Percentiles rank a stretch among this genome's conserved stretches.
Evolutionary conservation across 2,797 vertebrate species (phyloP).

Genomic region (Melanotaenia maccullochi): DNA sequence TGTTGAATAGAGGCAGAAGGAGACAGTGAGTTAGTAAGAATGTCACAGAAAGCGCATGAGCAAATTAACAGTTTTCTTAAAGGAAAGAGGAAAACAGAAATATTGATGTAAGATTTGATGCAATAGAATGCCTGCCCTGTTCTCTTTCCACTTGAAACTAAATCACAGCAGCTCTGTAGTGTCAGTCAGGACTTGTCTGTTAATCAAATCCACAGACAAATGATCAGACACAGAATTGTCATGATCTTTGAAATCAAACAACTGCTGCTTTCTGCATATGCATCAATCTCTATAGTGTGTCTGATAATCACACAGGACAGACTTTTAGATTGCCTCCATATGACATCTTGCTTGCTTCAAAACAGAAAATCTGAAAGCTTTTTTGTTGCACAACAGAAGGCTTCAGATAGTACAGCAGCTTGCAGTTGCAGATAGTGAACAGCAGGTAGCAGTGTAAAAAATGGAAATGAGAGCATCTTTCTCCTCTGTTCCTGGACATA

Average conservation of each 20-base stretch:
- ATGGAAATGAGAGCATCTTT: slow-evolving; percentile 37
- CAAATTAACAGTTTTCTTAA: slow-evolving; percentile 12
- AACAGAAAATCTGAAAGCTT: slow-evolving; percentile 43
- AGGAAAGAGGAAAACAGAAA: slow-evolving; percentile 16
- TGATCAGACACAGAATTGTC: slow-evolving; percentile 65
- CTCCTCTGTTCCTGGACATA: slow-evolving; percentile 39
- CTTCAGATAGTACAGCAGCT: slow-evolving; percentile 49
- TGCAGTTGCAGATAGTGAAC: slow-evolving; percentile 74
- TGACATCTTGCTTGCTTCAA: slow-evolving; percentile 63
- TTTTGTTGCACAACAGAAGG: slow-evolving; percentile 35
- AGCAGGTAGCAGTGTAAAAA: slow-evolving; percentile 76
- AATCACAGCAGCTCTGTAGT: slow-evolving; percentile 45
- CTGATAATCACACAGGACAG: slow-evolving; percentile 60
- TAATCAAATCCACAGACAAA: slow-evolving; percentile 62
- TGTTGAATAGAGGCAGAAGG: slow-evolving; percentile 8
- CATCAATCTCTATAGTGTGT: slow-evolving; percentile 49
- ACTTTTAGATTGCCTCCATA: slow-evolving; percentile 61
- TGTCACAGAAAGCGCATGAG: slow-evolving; percentile 12
- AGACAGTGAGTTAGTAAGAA: slow-evolving; percentile 14
- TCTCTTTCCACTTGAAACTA: slow-evolving; percentile 45
- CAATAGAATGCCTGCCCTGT: slow-evolving; percentile 24
- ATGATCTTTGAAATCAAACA: slow-evolving; percentile 70
- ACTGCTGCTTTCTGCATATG: slow-evolving; percentile 47
- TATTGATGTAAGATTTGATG: slow-evolving; percentile 26
- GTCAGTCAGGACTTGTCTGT: slow-evolving; percentile 58